Base-by-base conservation (phyloP, 2,888 invertebrate genomes). In the Myopa tessellatipennis region DNA sequence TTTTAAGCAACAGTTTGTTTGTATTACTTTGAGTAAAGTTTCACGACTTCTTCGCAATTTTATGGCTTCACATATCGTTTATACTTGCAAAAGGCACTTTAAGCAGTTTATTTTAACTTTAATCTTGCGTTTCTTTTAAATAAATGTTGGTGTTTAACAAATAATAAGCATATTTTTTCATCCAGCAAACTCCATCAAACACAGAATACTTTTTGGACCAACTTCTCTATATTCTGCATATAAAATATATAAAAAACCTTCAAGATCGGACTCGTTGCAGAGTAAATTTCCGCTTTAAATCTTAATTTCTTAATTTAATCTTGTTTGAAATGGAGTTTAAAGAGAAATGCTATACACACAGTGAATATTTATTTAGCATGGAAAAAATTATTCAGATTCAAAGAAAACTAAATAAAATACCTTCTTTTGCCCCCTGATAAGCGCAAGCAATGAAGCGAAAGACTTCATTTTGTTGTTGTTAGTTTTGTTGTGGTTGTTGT, bases 351-450 rank as follows among this genome's bases (percentile, higher is more conserved):
- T 10, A 45, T 55, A 4, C 16, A 6, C 55, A 55, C 55, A 14
- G 14, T n/a, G 10, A 55, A 55, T 55, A 55, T 55, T 55, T 55
- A 55, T 14, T 55, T 55, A 55, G 55, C 10, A 16, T 45, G 10
- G 55, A 55, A n/a, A 55, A 55, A 55, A 55, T 8, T 4, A 12
- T 6, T 16, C 55, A 38, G 14, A 65, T 14, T 65, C 65, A 65
- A 16, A 65, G 12, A 45, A 45, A 45, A 45, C 45, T 34, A 65
- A 65, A 65, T 34, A 14, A 65, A 65, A 38, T 16, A 26, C 34
- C 8, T 12, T 65, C 50, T 34, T 50, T 18, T 65, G 65, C 74
- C 26, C 26, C 26, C 65, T 74, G 74, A 74, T 67, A 65, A 74
- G 63, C 16, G 16, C 26, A 26, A 16, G 18, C 40, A 63, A 50